Evolutionary conservation across 2,113 vertebrate genomes (phyloP), one percentile per base, ranked within the genome.

Genomic region (Microcebus lehilahytsara): DNA sequence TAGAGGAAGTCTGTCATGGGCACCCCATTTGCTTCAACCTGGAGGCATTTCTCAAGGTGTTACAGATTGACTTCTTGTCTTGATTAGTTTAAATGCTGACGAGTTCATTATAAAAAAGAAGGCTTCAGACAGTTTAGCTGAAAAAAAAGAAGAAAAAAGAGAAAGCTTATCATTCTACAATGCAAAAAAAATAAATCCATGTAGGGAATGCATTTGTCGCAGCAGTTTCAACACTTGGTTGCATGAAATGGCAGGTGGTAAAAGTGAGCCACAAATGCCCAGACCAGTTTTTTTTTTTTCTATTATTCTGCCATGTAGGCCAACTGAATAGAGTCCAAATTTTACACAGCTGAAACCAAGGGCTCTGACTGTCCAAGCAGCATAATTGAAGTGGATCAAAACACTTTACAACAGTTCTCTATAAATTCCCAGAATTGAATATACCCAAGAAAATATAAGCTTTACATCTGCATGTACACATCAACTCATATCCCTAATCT

Each of bases 261-360:
- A 95, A 95, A 93, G 58, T 51, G 37, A 96, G 56, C 34, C 42
- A 34, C 64, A 85, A 79, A 91, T 91, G 49, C 79, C 62, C 62
- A 92, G 49, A 94, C 9, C 88, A 79, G 46, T 77, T 77, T 69
- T 75, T 96, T 75, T 96, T 93, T 93, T 96, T 77, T 46, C 72
- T 88, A 46, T 94, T 96, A 71, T 94, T 94, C 30, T 96, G 49
- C 77, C 53, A 13, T 51, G 30, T 40, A 91, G 84, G 64, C 81
- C 85, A 93, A 89, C n/a, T 66, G 56, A 97, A 94, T 89, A 32
- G n/a, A 37, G 34, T 89, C 91, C 91, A 83, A 40, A 95, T 87
- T 95, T 94, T 81, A 94, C 27, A 77, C 58, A 89, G 75, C 49
- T 87, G 34, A 97, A 96, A 75, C 51, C 72, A 78, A 93, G 85